phyloP scores from a whole-genome alignment of 2,113 vertebrate species.

The Athene cunicularia region DNA sequence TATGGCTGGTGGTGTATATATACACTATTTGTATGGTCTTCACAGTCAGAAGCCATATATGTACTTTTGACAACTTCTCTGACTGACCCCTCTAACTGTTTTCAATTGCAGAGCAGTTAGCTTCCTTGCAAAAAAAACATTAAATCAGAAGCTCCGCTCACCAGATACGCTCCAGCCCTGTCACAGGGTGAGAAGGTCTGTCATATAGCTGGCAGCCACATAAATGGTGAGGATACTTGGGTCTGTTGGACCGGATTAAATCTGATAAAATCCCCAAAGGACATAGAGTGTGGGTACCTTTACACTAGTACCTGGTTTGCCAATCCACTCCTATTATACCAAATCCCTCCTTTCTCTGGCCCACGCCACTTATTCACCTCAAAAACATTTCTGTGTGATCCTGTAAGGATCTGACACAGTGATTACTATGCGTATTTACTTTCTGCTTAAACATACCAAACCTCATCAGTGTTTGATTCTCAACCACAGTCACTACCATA shows the following conservation, averaged over 20 bases:
- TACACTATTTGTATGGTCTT: background rate
- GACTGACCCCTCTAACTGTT: background rate
- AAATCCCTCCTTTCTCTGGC: background rate
- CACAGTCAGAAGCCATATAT: background rate
- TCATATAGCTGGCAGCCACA: background rate
- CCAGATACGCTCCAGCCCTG: background rate
- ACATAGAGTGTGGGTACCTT: background rate
- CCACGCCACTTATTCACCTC: background rate
- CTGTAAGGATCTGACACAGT: background rate
- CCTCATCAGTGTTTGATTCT: background rate
- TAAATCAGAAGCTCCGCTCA: background rate
- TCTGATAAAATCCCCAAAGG: background rate
- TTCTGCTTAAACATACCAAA: background rate
- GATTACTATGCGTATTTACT: background rate
- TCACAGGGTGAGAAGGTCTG: background rate
- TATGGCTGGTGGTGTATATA: background rate
- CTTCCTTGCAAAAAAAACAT: background rate
- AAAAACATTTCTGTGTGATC: background rate
- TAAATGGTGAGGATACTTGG: background rate
- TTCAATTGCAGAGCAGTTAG: background rate
- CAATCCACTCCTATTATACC: background rate
- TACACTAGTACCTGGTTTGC: fast-evolving
- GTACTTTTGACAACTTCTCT: background rate
- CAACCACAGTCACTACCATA: background rate
- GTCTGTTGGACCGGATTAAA: background rate